Evolutionary conservation across 2,113 vertebrate species (phyloP).

Genomic region (Thalassarche chlororhynchos): DNA sequence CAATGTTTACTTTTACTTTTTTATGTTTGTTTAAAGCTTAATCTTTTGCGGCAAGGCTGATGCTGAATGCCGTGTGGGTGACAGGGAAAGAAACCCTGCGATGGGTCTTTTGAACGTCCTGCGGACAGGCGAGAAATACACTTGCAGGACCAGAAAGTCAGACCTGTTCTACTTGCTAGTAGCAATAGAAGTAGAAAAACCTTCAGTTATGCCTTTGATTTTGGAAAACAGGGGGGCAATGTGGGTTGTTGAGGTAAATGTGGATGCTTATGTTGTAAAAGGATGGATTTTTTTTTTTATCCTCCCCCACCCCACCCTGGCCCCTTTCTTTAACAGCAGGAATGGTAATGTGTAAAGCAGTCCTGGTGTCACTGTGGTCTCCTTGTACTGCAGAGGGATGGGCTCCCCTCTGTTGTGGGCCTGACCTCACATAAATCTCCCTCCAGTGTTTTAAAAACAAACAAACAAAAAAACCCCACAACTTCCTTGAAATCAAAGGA

Average conservation of each 20-base stretch:
- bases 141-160: background rate
- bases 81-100: background rate
- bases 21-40: slow-evolving; percentile 17
- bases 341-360: background rate
- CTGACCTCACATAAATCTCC: background rate
- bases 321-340: background rate
- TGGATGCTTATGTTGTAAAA: background rate
- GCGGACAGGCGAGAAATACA: background rate
- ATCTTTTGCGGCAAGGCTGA: background rate
- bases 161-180: background rate
- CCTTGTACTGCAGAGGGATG: background rate
- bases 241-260: background rate
- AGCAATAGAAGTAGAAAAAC: background rate
- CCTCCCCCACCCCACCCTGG: no score
- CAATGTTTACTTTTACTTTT: slow-evolving; percentile 23
- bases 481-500: background rate
- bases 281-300: background rate
- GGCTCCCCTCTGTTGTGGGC: background rate
- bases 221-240: rapidly evolving
- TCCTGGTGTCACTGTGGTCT: background rate
- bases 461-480: background rate
- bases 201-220: background rate
- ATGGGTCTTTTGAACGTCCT: background rate
- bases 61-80: background rate
- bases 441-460: background rate